phyloP scores from a whole-genome alignment of 2,113 vertebrate genomes.

The Oryzias woworae region DNA sequence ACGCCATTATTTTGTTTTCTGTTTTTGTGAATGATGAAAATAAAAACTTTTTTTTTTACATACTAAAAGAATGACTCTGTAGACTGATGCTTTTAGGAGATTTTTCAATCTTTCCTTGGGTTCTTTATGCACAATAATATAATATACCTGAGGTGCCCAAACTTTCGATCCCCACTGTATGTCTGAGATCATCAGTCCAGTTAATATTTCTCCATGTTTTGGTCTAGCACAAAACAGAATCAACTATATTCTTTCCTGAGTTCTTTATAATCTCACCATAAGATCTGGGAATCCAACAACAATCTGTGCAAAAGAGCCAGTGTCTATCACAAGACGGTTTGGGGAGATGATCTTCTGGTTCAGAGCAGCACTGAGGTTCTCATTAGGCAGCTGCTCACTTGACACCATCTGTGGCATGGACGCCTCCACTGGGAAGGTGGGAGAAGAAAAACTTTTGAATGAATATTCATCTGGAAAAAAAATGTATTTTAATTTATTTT shows the following conservation, averaged over 20 bases:
- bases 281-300: slow-evolving; percentile 95
- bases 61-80: too few species aligned
- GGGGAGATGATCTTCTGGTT: slow-evolving; percentile 92
- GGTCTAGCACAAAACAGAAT: neutral
- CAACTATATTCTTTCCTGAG: neutral
- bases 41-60: too few species aligned
- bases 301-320: slow-evolving; percentile 81
- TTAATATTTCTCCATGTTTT: neutral
- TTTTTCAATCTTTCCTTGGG: too few species aligned
- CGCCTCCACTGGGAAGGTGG: slow-evolving; percentile 63
- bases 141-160: too few species aligned
- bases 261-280: slow-evolving; percentile 79
- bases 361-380: slow-evolving; percentile 90
- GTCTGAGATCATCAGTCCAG: too few species aligned
- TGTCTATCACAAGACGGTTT: slow-evolving; percentile 88
- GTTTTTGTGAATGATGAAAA: too few species aligned
- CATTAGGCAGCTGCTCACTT: slow-evolving; percentile 86
- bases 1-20: too few species aligned
- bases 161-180: too few species aligned
- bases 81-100: too few species aligned
- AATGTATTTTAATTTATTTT: too few species aligned
- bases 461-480: neutral
- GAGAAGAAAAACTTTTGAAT: neutral
- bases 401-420: slow-evolving; percentile 82
- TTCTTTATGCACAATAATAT: too few species aligned